phyloP scores from a whole-genome alignment of 2,797 vertebrate genomes.

The Botia kubotai region DNA sequence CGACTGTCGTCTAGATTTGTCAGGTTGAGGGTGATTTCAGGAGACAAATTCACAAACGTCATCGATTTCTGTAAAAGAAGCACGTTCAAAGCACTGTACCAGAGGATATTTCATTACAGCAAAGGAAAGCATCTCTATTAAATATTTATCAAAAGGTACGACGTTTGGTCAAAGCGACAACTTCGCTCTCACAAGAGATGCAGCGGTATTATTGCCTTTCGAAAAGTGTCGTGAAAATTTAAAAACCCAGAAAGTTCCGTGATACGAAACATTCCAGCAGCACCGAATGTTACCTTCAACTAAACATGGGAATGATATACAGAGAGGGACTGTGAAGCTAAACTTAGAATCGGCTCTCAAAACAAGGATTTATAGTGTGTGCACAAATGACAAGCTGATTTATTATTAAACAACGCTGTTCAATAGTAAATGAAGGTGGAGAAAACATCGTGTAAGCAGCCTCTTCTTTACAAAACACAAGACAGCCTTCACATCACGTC shows the following conservation, averaged over 20 bases:
- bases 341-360: not conserved
- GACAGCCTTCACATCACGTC: not conserved
- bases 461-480: conserved; percentile 16
- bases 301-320: not conserved
- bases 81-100: not conserved
- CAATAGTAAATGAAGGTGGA: conserved; percentile 21
- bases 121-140: not conserved
- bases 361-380: not conserved
- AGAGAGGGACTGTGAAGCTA: not conserved
- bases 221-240: conserved; percentile 16
- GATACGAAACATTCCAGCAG: not conserved
- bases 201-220: conserved; percentile 13
- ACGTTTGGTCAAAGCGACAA: conserved; percentile 32
- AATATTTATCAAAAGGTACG: conserved; percentile 39
- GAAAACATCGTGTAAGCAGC: not conserved
- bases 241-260: not conserved
- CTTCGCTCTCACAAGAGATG: conserved; percentile 6
- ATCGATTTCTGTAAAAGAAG: not conserved
- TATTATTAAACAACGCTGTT: conserved; percentile 19
- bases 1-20: not conserved
- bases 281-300: not conserved
- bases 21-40: not conserved
- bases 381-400: conserved; percentile 22
- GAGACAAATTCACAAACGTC: not conserved
- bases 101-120: not conserved